Conservation (phyloP, 1,140 invertebrate genomes). For the Phortica variegata region DNA sequence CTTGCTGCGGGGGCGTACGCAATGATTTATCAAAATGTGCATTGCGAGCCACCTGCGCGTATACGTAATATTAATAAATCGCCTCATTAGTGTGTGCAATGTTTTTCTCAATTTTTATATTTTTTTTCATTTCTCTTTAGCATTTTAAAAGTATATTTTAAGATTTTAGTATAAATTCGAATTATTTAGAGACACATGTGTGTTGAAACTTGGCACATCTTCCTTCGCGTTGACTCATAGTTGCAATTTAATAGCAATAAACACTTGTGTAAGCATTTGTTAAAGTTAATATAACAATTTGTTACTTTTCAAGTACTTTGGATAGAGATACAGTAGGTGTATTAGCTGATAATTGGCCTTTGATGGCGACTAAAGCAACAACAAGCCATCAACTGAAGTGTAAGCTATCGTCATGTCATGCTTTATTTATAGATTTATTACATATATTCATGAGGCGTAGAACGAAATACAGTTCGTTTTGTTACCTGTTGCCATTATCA, state of each 20-base stretch:
- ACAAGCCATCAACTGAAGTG: not conserved
- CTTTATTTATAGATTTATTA: not conserved
- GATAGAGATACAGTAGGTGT: too few relatives aligned
- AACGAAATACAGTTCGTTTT: too few relatives aligned
- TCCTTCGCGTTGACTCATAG: conserved; percentile 12
- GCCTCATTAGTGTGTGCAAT: conserved; percentile 37
- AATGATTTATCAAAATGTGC: conserved; percentile 45
- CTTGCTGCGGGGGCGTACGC: too few relatives aligned
- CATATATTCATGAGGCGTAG: not conserved
- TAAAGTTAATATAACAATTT: too few relatives aligned
- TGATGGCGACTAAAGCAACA: not conserved
- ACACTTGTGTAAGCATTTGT: too few relatives aligned
- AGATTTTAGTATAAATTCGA: too few relatives aligned
- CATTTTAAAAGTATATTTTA: conserved; percentile 26
- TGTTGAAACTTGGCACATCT: conserved; percentile 4
- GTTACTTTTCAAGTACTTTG: too few relatives aligned
- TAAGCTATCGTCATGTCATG: not conserved
- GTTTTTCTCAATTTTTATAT: conserved; percentile 6
- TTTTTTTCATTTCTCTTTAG: conserved; percentile 1
- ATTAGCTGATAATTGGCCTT: too few relatives aligned
- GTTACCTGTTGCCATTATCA: too few relatives aligned
- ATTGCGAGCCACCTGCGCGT: conserved; percentile 45
- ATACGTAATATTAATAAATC: conserved; percentile 52
- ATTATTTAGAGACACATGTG: too few relatives aligned
- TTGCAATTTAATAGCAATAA: conserved; percentile 36